Base-by-base conservation (phyloP, 2,888 invertebrate species). In the Amblyjoppa proteus region DNA sequence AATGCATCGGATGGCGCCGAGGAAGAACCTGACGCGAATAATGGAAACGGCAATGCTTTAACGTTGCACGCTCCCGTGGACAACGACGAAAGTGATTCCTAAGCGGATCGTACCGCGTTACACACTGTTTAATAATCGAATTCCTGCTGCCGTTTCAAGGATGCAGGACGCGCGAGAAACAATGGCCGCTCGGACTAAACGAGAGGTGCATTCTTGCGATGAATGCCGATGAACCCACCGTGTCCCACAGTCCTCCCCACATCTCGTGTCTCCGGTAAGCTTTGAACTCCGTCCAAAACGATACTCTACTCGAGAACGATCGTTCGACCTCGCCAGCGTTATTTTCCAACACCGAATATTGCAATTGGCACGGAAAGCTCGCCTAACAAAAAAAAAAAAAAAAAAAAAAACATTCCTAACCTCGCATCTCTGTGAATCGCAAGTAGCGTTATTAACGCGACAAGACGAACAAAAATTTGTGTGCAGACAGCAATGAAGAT, bases 101-200 rank as follows among this genome's bases (percentile, higher is more conserved):
- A 49, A 49, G 3, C 45, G 45, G 45, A 49, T 34, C 31, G 16
- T 13, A 64, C 16, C 31, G 34, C 64, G 34, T 64, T 64, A 64
- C 64, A 13, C 16, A 64, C 64, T 16, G 64, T 64, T 85, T 86
- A 84, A 84, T 84, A 82, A 87, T 88, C 82, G 71, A 77, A 84
- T 84, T 84, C 73, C 69, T 73, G 77, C 71, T 58, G 74, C 70
- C 64, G 78, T 83, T 85, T 90, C 91, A 90, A 90, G 89, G 89
- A 90, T 89, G 81, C 88, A 86, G 85, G 73, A 84, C 85, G 84
- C 53, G 45, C 81, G 84, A 74, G 73, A 84, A 77, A 81, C 81
- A 84, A 84, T 84, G 68, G 45, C 41, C 51, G 34, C 41, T 51
- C 56, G 53, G 13, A 13, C 34, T 25, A 31, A 58, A 13, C 38